Evolutionary conservation across 1,140 invertebrate genomes (phyloP), one percentile per base, ranked within the genome.

Genomic region (Trachymyrmex septentrionalis): DNA sequence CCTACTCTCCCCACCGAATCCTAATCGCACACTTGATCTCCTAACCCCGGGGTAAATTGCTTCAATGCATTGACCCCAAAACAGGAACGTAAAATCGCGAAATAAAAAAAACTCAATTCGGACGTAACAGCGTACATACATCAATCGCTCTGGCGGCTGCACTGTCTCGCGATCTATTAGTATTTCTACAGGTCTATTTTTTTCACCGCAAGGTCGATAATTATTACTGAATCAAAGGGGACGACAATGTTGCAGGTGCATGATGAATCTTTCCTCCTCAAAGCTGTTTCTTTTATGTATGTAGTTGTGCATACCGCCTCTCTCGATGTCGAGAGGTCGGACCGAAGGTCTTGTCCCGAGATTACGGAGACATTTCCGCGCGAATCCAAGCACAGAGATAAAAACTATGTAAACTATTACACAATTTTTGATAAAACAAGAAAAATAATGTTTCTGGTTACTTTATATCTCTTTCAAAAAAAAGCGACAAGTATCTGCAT

Each of bases 201-300:
- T 50, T 84, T 84, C 63, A 34, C 66, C 71, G 9, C 63, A 72
- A 81, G 86, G 75, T 55, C 75, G 75, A 90, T 90, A 90, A 90
- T 90, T 87, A 90, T 90, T 87, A 86, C 85, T 63, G 72, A 88
- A 90, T 88, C 81, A 88, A 81, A 90, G 76, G 55, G 71, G 48
- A 78, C 64, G 86, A 66, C 73, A 88, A 50, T 67, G 76, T 44
- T 67, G 75, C 24, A 50, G 24, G 75, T 16, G 57, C 57, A n/a
- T 57, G 64, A 77, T 61, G 87, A 76, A 57, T 59, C 14, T 50
- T 4, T 50, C 9, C 24, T 53, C 55, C 30, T 48, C 44, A 14
- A 14, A 14, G 30, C 21, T 30, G 9, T 24, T 71, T 88, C 55
- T 88, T 89, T 86, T 50, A 55, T 69, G 71, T 50, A 55, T 69